Conservation (phyloP, 2,797 vertebrate genomes). For the Pseudopleuronectes americanus region DNA sequence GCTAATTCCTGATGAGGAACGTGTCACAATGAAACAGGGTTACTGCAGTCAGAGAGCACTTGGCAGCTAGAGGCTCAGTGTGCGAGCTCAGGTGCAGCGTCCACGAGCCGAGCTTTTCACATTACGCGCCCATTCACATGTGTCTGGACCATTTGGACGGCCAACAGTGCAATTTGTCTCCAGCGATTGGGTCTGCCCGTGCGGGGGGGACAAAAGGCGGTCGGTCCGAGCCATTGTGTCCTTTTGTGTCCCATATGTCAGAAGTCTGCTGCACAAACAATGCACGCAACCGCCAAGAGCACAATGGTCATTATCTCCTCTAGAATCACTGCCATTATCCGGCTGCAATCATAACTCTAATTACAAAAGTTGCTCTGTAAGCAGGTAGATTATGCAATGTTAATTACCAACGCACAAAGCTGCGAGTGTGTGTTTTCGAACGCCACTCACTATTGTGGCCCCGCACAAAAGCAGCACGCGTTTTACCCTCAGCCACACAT, state of each 20-base stretch:
- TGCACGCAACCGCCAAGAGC: constrained; percentile 70
- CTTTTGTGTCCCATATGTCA: constrained; percentile 84
- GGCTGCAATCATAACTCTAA: constrained; percentile 83
- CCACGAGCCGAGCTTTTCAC: constrained; percentile 53
- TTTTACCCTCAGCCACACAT: constrained; percentile 49
- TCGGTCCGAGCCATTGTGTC: constrained; percentile 73
- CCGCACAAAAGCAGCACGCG: constrained; percentile 51
- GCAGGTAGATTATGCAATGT: constrained; percentile 82
- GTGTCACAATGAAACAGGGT: constrained; percentile 24
- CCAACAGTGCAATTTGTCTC: constrained; percentile 77
- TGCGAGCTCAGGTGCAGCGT: constrained; percentile 44
- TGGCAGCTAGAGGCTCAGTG: constrained; percentile 22
- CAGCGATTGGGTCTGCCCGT: constrained; percentile 78
- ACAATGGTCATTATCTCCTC: constrained; percentile 77
- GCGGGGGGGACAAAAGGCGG: constrained; percentile 78
- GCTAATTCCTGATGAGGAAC: constrained; percentile 29
- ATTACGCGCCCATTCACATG: constrained; percentile 64
- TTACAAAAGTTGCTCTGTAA: constrained; percentile 86
- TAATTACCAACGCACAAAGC: constrained; percentile 76
- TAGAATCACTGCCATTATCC: constrained; percentile 79
- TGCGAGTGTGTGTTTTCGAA: constrained; percentile 72
- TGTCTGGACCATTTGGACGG: constrained; percentile 73
- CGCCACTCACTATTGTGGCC: constrained; percentile 73
- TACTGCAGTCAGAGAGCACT: constrained; percentile 31
- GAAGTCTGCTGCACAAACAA: constrained; percentile 80